phyloP scores from a whole-genome alignment of 2,113 vertebrate genomes.

The Corvus hawaiiensis region DNA sequence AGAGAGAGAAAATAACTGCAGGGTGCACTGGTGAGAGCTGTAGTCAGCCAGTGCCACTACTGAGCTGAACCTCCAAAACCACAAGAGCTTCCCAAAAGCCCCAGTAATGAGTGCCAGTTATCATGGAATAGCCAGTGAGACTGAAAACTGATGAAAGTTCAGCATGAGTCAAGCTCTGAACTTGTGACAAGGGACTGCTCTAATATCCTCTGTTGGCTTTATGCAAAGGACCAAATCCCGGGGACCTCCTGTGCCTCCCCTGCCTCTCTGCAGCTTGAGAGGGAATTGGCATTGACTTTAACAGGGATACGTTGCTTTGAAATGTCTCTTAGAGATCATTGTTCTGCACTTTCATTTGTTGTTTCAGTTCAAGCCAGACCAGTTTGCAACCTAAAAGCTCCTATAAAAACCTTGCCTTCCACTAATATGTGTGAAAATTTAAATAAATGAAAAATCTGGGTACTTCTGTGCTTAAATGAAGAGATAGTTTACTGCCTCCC shows the following conservation, averaged over 20 bases:
- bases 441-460: neutral
- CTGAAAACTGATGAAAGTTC: neutral
- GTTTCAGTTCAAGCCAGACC: neutral
- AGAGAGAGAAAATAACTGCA: neutral
- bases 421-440: neutral
- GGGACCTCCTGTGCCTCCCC: neutral
- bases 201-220: neutral
- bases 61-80: neutral
- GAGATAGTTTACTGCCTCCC: neutral
- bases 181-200: neutral
- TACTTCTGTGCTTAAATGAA: neutral
- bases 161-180: neutral
- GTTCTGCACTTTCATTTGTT: neutral
- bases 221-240: rapidly evolving
- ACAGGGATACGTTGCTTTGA: neutral
- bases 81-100: neutral
- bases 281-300: neutral
- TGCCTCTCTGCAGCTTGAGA: neutral
- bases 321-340: neutral
- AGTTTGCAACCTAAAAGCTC: neutral
- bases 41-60: neutral
- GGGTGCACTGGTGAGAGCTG: neutral
- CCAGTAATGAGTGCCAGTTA: neutral
- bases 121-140: neutral
- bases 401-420: neutral